Base-by-base conservation (phyloP, 2,113 vertebrate genomes). In the Silurus asotus region DNA sequence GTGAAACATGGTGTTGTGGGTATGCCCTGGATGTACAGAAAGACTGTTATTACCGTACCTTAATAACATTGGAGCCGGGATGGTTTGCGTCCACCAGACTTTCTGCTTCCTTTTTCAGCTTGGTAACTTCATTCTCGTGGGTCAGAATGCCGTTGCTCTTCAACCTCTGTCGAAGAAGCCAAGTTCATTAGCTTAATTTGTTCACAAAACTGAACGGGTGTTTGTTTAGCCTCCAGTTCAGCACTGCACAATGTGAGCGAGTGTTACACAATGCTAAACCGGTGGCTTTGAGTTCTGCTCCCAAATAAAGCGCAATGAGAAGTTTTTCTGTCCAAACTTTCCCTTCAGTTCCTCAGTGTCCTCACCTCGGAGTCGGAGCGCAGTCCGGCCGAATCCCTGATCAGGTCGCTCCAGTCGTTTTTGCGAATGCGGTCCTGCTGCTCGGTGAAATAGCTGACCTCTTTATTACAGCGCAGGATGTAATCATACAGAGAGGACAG, bases 401-500 rank as follows among this genome's bases (percentile, higher is more conserved):
- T 96, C 72, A 93, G 95, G 88, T 99, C 98, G 4, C 97, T 99
- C 97, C 97, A 99, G 94, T 99, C 97, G 88, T 96, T 95, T 89
- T 94, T 94, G 83, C 96, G 91, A 90, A 98, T 96, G 91, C 87
- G 93, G 17, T 94, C 95, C 94, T 99, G 96, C 92, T 96, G 96
- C 0, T 95, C 94, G 0, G 92, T 95, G 93, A 99, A 95, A 91
- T 95, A 95, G 15, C 90, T 72, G 92, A 98, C 93, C 94, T 98
- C 96, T 91, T 96, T 97, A 3, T 91, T 95, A 94, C 97, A 98
- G 92, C 92, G 94, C 91, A 99, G 97, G 87, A 99, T 94, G 94
- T 97, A 97, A 8, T 97, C 96, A 79, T 99, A 96, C 88, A 99
- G 93, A 88, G 96, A 96, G 84, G 95, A 93, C 90, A 99, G 94